Evolutionary conservation across 2,113 vertebrate species (phyloP).

Genomic region (Ptilorrhoa leucosticta): DNA sequence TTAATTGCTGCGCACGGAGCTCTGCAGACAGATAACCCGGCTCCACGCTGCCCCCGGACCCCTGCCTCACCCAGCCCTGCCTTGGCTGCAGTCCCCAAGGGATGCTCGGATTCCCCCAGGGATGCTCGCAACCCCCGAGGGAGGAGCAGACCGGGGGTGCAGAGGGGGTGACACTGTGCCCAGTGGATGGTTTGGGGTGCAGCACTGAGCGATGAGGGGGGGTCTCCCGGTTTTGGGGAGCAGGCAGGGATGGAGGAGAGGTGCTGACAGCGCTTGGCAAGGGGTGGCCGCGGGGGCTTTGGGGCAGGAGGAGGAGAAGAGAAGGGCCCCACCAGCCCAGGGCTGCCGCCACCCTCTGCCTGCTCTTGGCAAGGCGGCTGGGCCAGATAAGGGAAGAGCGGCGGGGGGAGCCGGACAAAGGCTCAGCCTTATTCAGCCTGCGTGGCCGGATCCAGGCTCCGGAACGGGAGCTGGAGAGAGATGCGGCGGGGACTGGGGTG

Average conservation of each 20-base stretch:
- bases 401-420: slow-evolving; percentile 21
- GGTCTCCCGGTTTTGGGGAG: neutral
- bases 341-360: neutral
- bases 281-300: rapidly evolving
- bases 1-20: slow-evolving; percentile 29
- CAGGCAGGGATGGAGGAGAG: neutral
- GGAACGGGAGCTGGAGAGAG: neutral
- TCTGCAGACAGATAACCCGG: slow-evolving; percentile 43
- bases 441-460: slow-evolving; percentile 4
- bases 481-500: neutral
- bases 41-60: neutral
- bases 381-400: slow-evolving; percentile 17
- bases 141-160: neutral
- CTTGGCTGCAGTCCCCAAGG: neutral
- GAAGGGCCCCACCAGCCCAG: neutral
- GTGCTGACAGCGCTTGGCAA: rapidly evolving
- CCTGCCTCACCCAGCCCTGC: neutral
- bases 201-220: neutral
- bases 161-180: neutral
- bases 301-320: neutral
- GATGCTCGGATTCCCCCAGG: neutral
- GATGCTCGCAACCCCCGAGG: neutral
- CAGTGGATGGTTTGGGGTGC: neutral
- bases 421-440: slow-evolving; percentile 13
- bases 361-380: slow-evolving; percentile 12